Percentiles rank a stretch among this genome's conserved stretches.
Evolutionary conservation across 2,888 invertebrate species (phyloP).

Genomic region (Ochlodes sylvanus): DNA sequence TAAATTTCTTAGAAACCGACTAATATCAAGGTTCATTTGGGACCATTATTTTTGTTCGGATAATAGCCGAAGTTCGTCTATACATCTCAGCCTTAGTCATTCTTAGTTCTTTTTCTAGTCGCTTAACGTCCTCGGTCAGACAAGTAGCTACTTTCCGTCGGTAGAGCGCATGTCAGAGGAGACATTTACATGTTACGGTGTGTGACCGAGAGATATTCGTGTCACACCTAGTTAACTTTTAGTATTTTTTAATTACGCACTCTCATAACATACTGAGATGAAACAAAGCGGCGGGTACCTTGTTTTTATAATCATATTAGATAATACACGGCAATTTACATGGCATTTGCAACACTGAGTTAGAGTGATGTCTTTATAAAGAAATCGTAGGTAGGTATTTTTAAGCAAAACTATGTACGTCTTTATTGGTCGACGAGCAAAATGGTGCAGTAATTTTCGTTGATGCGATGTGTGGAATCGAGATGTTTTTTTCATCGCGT

Average conservation of each 20-base stretch:
- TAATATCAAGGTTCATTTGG: too few relatives aligned
- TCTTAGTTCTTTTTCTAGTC: not conserved
- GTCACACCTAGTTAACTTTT: slow-evolving; percentile 48
- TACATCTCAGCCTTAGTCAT: too few relatives aligned
- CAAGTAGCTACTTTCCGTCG: slow-evolving; percentile 59
- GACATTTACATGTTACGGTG: slow-evolving; percentile 55
- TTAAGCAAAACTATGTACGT: not conserved
- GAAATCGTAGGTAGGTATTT: too few relatives aligned
- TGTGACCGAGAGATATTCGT: slow-evolving; percentile 45
- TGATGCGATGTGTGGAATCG: too few relatives aligned
- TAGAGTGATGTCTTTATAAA: slow-evolving; percentile 25
- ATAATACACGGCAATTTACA: slow-evolving; percentile 26
- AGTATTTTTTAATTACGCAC: slow-evolving; percentile 44
- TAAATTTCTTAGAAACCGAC: too few relatives aligned
- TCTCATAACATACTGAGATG: slow-evolving; percentile 35
- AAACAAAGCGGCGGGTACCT: slow-evolving; percentile 31
- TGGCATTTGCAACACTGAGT: slow-evolving; percentile 20
- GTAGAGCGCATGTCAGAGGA: slow-evolving; percentile 53
- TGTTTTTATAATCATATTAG: slow-evolving; percentile 24
- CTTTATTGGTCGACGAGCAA: not conserved
- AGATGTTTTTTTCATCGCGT: too few relatives aligned
- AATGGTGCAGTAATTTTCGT: too few relatives aligned
- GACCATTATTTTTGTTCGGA: too few relatives aligned
- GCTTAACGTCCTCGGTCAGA: slow-evolving; percentile 2
- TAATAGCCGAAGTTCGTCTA: too few relatives aligned